Evolutionary conservation across 2,888 invertebrate species (phyloP).

Genomic region (Cistogaster globosa): DNA sequence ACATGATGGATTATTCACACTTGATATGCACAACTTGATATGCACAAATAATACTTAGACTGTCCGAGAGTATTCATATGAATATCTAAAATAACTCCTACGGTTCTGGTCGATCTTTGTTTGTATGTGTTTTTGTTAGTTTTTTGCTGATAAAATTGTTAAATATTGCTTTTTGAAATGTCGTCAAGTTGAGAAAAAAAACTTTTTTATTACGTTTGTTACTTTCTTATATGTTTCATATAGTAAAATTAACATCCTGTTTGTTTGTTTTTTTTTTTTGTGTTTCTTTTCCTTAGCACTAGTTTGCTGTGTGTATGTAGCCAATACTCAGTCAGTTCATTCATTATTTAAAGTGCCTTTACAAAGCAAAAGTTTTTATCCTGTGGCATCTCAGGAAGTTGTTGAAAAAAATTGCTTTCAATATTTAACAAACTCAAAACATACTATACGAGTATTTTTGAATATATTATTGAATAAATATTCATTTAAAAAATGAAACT

Average conservation of each 20-base stretch:
- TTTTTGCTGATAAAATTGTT: slow-evolving; percentile 41
- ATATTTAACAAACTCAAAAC: slow-evolving; percentile 43
- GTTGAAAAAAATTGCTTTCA: slow-evolving; percentile 64
- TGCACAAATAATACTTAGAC: background rate
- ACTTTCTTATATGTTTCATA: slow-evolving; percentile 3
- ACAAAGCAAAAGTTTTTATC: slow-evolving; percentile 71
- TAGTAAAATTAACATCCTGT: slow-evolving; percentile 12
- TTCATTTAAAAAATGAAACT: no score
- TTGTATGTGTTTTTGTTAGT: background rate
- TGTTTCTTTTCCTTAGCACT: no score
- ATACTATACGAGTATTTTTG: background rate
- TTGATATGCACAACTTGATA: slow-evolving; percentile 15
- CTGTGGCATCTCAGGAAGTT: slow-evolving; percentile 70
- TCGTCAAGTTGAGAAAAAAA: slow-evolving; percentile 14
- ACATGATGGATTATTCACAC: slow-evolving; percentile 71
- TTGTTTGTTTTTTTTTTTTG: slow-evolving; percentile 23
- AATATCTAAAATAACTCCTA: no score
- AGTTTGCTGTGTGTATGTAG: background rate
- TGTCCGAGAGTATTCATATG: slow-evolving; percentile 18
- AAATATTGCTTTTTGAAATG: slow-evolving; percentile 61
- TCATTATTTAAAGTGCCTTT: slow-evolving; percentile 55
- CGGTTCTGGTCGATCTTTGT: slow-evolving; percentile 15
- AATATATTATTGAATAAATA: no score
- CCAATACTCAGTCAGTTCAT: slow-evolving; percentile 10
- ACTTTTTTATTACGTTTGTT: slow-evolving; percentile 10